These are phyloP conservation scores for Cheilosia scutellata DNA, from an alignment of 2,888 invertebrate genomes.

Conservation along the genomic window DNA sequence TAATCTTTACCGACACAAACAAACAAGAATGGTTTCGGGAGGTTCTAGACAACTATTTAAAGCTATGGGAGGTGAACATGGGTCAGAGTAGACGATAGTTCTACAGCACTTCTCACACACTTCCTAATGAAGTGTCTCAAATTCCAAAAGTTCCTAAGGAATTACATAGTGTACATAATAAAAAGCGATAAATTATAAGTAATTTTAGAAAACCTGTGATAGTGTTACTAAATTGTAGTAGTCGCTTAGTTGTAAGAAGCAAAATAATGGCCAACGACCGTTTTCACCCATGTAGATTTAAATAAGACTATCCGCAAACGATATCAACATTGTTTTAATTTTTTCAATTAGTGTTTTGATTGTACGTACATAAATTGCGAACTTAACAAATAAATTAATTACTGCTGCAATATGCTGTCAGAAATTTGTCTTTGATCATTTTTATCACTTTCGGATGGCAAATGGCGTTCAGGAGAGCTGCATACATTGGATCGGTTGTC, in stretches of 20 bases:
- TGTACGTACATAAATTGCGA: conserved; percentile 39
- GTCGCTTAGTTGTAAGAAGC: conserved; percentile 39
- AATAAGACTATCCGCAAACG: conserved; percentile 37
- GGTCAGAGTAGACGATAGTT: conserved; percentile 69
- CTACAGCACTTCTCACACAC: not conserved
- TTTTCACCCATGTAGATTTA: conserved; percentile 20
- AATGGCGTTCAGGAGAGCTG: conserved; percentile 58
- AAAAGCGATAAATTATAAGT: conserved; percentile 50
- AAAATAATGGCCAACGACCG: conserved; percentile 7
- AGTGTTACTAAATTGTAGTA: conserved; percentile 68
- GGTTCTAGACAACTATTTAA: conserved; percentile 94
- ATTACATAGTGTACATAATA: conserved; percentile 58
- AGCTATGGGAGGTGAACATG: conserved; percentile 95
- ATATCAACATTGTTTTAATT: conserved; percentile 35
- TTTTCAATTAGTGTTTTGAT: conserved; percentile 8
- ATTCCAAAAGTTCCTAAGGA: conserved; percentile 67
- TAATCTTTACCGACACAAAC: conserved; percentile 90
- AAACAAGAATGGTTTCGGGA: conserved; percentile 94
- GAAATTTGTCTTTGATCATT: conserved; percentile 50
- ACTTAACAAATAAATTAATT: conserved; percentile 42
- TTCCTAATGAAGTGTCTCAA: conserved; percentile 27
- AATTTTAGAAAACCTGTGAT: conserved; percentile 74
- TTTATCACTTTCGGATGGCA: conserved; percentile 58
- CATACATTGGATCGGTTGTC: conserved; percentile 30
- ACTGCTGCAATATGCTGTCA: conserved; percentile 45